Evolutionary conservation across 2,113 vertebrate species (phyloP).

Genomic region (Miniopterus natalensis): DNA sequence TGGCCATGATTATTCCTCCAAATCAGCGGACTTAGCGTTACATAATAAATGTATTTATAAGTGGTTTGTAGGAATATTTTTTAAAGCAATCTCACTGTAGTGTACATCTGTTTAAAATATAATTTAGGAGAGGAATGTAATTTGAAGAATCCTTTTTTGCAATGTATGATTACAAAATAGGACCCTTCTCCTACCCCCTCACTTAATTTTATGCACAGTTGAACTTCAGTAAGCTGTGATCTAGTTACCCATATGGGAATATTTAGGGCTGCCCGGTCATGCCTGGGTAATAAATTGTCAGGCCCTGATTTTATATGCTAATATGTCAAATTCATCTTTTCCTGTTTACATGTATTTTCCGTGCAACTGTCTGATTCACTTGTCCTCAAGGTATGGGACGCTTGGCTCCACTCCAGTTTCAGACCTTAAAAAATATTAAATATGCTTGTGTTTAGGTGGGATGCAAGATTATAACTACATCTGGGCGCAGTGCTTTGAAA

Average conservation of each 20-base stretch:
- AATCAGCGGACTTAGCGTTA: not conserved
- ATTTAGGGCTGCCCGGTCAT: not conserved
- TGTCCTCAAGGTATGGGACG: not conserved
- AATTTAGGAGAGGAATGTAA: slow-evolving; percentile 5
- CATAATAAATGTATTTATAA: not conserved
- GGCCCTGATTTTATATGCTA: not conserved
- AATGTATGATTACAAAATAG: not conserved
- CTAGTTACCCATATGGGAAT: not conserved
- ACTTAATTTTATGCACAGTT: not conserved
- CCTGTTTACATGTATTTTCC: not conserved
- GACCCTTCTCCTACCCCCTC: not conserved
- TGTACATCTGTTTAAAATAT: slow-evolving; percentile 11
- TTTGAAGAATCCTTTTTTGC: not conserved
- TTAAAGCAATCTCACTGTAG: not conserved
- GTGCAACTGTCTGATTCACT: not conserved
- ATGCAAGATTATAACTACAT: slow-evolving; percentile 99
- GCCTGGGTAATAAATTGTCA: not conserved
- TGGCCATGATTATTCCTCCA: not conserved
- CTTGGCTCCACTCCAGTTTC: not conserved
- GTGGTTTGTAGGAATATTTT: slow-evolving; percentile 2
- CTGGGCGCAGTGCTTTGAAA: slow-evolving; percentile 96
- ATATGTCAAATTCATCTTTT: slow-evolving; percentile 39
- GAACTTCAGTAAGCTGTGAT: not conserved
- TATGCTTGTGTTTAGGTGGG: slow-evolving; percentile 90
- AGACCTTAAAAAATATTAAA: slow-evolving; percentile 28